Base-by-base conservation (phyloP, 1,140 invertebrate species). In the Dryas iulia region DNA sequence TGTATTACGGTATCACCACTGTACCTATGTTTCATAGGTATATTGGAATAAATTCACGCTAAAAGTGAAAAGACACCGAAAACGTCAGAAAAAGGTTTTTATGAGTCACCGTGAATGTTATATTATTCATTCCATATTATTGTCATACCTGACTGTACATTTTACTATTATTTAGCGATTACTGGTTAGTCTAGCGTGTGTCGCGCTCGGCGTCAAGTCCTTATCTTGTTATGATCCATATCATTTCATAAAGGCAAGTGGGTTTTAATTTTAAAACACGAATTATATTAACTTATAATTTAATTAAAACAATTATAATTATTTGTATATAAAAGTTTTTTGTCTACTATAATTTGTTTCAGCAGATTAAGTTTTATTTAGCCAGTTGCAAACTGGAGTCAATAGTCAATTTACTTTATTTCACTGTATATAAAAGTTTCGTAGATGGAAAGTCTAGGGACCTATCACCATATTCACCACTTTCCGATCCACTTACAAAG, bases 221-320 rank as follows among this genome's bases (percentile, higher is more conserved):
- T 64, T 70, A 70, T 65, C 68, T 56, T 65, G 68, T 65, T 57
- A 35, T 26, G 59, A 69, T 61, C 47, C 33, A 24, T 70, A 64
- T 64, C 68, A 30, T 30, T 60, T 59, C 39, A 31, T 59, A 67
- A 26, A 25, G 60, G 60, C 53, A 25, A 54, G 24, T 54, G 28
- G 26, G 28, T 21, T 35, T 59, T 59, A 54, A 54, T 54, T 54
- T 54, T 12, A 54, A 54, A 25, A 47, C 39, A 47, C 39, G 39
- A 21, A 47, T 47, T 47, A 47, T 47, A 47, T 47, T 47, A 8
- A 18, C 2, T 47, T 47, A 21, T 47, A 14, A 47, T 47, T 18
- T 39, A 39, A 39, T 39, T 39, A 39, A 14, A 14, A 6, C 33
- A 39, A 39, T 39, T n/a, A n/a, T n/a, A n/a, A 39, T 39, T 12